A percentile compares a stretch with the other conserved stretches of the same genome.
phyloP scores from a whole-genome alignment of 2,113 vertebrate genomes.

The Ptilorrhoa leucosticta region DNA sequence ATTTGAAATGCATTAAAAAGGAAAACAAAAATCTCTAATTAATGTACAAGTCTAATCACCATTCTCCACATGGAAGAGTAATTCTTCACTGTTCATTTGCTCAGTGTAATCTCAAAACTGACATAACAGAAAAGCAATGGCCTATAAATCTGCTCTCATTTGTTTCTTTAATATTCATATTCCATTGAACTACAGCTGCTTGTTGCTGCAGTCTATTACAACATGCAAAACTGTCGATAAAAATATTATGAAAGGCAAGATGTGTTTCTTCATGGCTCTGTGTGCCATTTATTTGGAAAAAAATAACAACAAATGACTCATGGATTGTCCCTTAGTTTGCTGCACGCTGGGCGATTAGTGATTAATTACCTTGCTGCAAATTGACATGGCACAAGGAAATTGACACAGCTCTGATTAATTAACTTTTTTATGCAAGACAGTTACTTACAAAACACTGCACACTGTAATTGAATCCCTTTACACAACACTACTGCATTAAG shows the following conservation, averaged over 20 bases:
- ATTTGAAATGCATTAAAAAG: slow-evolving; percentile 82
- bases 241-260: slow-evolving; percentile 80
- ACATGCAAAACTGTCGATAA: slow-evolving; percentile 78
- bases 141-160: slow-evolving; percentile 82
- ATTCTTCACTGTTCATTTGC: slow-evolving; percentile 86
- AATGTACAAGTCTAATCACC: slow-evolving; percentile 89
- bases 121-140: slow-evolving; percentile 80
- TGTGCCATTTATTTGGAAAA: slow-evolving; percentile 71
- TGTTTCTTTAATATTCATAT: slow-evolving; percentile 84
- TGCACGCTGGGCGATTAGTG: slow-evolving; percentile 79
- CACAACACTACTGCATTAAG: slow-evolving; percentile 64
- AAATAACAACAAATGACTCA: slow-evolving; percentile 71
- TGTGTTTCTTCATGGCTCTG: slow-evolving; percentile 69
- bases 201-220: slow-evolving; percentile 76
- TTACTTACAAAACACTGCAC: slow-evolving; percentile 76
- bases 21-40: slow-evolving; percentile 85
- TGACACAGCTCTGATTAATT: slow-evolving; percentile 87
- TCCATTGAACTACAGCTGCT: slow-evolving; percentile 79
- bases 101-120: slow-evolving; percentile 83
- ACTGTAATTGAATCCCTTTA: slow-evolving; percentile 77
- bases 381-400: slow-evolving; percentile 83
- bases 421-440: slow-evolving; percentile 79
- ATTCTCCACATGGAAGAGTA: slow-evolving; percentile 83
- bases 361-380: slow-evolving; percentile 87
- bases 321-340: slow-evolving; percentile 74